These are phyloP conservation scores for Tachina lurida DNA, from an alignment of 2,888 invertebrate genomes.

Conservation along the genomic window DNA sequence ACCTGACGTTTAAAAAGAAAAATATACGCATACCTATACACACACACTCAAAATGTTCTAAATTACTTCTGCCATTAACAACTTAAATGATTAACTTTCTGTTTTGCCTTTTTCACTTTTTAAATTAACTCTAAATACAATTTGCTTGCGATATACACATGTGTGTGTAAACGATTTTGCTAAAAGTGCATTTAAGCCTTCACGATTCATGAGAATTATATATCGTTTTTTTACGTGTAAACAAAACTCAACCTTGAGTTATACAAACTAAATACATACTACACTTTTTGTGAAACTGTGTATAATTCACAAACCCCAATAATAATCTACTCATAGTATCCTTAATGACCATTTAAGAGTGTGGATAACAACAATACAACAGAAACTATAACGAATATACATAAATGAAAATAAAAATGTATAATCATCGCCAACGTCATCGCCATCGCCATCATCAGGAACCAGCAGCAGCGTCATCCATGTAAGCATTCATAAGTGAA, in stretches of 20 bases:
- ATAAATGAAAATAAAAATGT: conserved; percentile 46
- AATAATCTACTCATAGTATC: conserved; percentile 60
- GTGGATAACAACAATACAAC: conserved; percentile 45
- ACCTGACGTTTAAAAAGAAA: neutral
- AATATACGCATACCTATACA: neutral
- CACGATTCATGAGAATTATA: conserved; percentile 49
- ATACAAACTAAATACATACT: neutral
- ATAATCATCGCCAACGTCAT: conserved; percentile 52
- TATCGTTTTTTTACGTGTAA: conserved; percentile 36
- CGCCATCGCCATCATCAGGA: conserved; percentile 42
- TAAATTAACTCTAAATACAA: conserved; percentile 31
- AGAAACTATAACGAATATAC: conserved; percentile 54
- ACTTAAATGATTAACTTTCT: conserved; percentile 13
- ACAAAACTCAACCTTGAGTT: conserved; percentile 52
- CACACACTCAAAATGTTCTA: neutral
- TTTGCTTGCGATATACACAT: neutral
- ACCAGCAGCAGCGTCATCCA: conserved; percentile 44
- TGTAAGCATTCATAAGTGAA: conserved; percentile 64
- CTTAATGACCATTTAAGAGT: conserved; percentile 67
- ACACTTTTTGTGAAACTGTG: neutral
- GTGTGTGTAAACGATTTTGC: neutral
- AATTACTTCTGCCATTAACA: conserved; percentile 32
- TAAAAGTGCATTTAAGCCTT: conserved; percentile 17
- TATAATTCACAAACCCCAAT: conserved; percentile 52
- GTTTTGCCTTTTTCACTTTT: neutral